phyloP scores from a whole-genome alignment of 2,888 invertebrate genomes.

The Amphiduros pacificus region DNA sequence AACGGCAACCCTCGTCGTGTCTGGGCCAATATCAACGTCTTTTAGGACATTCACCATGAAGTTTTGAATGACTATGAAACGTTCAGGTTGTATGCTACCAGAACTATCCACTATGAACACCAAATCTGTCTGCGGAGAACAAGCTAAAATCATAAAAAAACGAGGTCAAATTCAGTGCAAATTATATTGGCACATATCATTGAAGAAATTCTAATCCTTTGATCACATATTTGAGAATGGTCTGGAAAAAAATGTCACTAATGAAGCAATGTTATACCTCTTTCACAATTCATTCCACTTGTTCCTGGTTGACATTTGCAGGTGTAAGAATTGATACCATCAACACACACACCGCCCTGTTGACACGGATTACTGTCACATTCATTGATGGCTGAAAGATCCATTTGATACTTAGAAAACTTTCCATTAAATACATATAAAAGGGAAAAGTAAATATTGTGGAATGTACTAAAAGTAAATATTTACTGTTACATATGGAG shows the following conservation, averaged over 20 bases:
- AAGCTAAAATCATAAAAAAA: no score
- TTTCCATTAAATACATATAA: no score
- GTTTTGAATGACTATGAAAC: not conserved
- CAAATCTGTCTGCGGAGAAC: constrained; percentile 2
- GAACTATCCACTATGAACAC: constrained; percentile 2
- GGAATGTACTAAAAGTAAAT: not conserved
- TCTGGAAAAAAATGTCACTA: not conserved
- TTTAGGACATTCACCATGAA: constrained; percentile 1
- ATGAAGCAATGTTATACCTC: not conserved
- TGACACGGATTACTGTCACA: constrained; percentile 8
- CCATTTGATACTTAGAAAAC: no score
- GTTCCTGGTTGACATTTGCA: constrained; percentile 3
- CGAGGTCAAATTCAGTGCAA: no score
- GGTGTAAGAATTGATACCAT: constrained; percentile 3
- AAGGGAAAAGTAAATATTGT: not conserved
- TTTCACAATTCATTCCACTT: constrained; percentile 10
- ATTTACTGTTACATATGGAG: constrained; percentile 6
- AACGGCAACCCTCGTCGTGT: not conserved
- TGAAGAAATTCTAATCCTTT: no score
- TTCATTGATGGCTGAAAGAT: constrained; percentile 7
- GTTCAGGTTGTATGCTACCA: constrained; percentile 3
- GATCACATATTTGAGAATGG: not conserved
- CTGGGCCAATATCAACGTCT: not conserved
- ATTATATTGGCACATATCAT: no score
- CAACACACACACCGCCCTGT: constrained; percentile 2